Base-by-base conservation (phyloP, 2,888 invertebrate species). In the Apomyelois bistriatella region DNA sequence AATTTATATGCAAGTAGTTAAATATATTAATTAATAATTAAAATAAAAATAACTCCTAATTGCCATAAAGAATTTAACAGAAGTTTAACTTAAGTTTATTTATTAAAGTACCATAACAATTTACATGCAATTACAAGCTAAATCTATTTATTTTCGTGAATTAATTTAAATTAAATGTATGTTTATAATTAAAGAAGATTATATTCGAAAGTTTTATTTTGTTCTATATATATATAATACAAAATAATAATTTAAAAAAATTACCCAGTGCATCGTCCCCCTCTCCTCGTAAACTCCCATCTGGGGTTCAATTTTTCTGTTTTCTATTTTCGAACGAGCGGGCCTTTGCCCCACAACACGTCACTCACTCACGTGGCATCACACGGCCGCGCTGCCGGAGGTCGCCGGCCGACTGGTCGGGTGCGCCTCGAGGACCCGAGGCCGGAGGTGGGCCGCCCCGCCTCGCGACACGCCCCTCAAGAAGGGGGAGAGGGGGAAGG, bases 231-330 rank as follows among this genome's bases (percentile, higher is more conserved):
- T n/a, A n/a, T n/a, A n/a, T n/a, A 37, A 37, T n/a, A 37, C 5
- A 12, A 37, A 12, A 37, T 9, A 37, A 1, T 4, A 12, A 38
- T n/a, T n/a, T 13, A 40, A 16, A 40, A 40, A 16, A 15, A 40
- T 40, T 40, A 96, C 96, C 96, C 96, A 96, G 94, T 96, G 96
- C 96, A 96, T 96, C 94, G 94, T 94, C 93, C 94, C 94, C 92
- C 93, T 92, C 92, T 95, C 95, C 93, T 95, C 95, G 94, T 95
- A 96, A 92, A 96, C 95, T 95, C 96, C 96, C 96, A 96, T 96
- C 95, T 95, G 95, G 93, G 91, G 92, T 82, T 91, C 82, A 86
- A 88, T 88, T 80, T 82, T 88, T 81, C 82, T 82, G 88, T 85
- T 85, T 83, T 82, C 76, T 83, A 84, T 85, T 84, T 83, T 85